Base-by-base conservation (phyloP, 2,113 vertebrate species). In the Aptenodytes patagonicus region DNA sequence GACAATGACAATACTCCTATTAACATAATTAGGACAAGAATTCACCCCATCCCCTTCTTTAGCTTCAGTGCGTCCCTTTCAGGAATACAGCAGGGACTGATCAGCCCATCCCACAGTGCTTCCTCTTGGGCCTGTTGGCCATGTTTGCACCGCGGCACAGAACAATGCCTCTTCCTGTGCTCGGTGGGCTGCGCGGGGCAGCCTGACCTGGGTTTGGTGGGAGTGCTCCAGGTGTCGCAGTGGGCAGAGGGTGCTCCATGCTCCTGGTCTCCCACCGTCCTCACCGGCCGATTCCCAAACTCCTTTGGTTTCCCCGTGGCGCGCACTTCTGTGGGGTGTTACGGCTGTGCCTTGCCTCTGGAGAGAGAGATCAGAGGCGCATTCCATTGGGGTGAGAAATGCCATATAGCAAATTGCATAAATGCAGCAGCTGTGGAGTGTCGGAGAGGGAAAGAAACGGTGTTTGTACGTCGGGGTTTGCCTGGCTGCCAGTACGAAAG, bases 131-230 rank as follows among this genome's bases (percentile, higher is more conserved):
- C 55, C 10, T 2, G 8, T 64, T 89, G 80, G 69, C 44, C 60
- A 46, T 0, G 2, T 66, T 71, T 61, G 46, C 36, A 18, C 32
- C 0, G 1, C 1, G 7, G 70, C 52, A 24, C 36, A 38, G 42
- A 80, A 42, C 18, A 8, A 10, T 9, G 5, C 72, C 38, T 32
- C 61, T 32, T 76, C 34, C 40, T 26, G 11, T 58, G 51, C n/a
- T 61, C 0, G 0, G 15, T 29, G 22, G 36, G 44, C 6, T 5
- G 44, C 0, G 0, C 0, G 1, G 40, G 13, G 13, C 1, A 2
- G 40, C 46, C 28, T 0, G 3, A n/a, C 31, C 42, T 60, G 28
- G 46, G 5, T 86, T 85, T 57, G 28, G 10, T 72, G 34, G 34
- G 38, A 71, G 10, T 21, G 17, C 28, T 42, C 55, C 22, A 17